These are phyloP conservation scores for Andrena dorsata DNA, from an alignment of 2,888 invertebrate genomes.

Conservation along the genomic window DNA sequence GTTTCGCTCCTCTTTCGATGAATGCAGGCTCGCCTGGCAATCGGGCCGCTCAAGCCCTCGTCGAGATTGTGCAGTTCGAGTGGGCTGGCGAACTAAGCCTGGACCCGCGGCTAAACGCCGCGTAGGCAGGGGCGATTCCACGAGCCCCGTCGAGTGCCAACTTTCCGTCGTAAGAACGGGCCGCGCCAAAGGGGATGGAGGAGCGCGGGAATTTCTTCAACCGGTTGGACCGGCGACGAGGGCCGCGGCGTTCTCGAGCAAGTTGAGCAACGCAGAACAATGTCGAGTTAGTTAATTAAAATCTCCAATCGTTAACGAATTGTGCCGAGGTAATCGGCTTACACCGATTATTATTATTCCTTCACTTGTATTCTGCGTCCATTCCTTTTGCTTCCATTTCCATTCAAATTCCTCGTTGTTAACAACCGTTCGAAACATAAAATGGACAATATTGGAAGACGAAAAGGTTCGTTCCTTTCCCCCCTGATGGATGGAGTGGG, in stretches of 20 bases:
- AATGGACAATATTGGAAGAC: background rate
- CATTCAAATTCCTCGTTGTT: background rate
- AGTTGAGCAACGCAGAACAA: conserved; percentile 8
- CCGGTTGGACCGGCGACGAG: background rate
- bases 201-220: conserved; percentile 4
- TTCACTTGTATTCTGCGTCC: background rate
- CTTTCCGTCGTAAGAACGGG: conserved; percentile 45
- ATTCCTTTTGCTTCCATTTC: background rate
- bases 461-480: background rate
- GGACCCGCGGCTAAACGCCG: conserved; percentile 41
- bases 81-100: conserved; percentile 23
- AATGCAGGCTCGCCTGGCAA: conserved; percentile 30
- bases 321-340: background rate
- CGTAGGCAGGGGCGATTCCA: conserved; percentile 37
- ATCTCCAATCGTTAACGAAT: background rate
- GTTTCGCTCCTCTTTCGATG: conserved; percentile 52
- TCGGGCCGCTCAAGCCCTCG: conserved; percentile 22
- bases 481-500: too few relatives aligned
- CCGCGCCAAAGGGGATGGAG: background rate
- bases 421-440: background rate
- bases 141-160: conserved; percentile 45
- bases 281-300: conserved; percentile 39
- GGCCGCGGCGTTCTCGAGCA: background rate
- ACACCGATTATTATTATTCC: conserved; percentile 2
- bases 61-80: conserved; percentile 63